These are phyloP conservation scores for Sebastes alutus DNA, from an alignment of 2,797 vertebrate genomes.

Conservation along the genomic window DNA sequence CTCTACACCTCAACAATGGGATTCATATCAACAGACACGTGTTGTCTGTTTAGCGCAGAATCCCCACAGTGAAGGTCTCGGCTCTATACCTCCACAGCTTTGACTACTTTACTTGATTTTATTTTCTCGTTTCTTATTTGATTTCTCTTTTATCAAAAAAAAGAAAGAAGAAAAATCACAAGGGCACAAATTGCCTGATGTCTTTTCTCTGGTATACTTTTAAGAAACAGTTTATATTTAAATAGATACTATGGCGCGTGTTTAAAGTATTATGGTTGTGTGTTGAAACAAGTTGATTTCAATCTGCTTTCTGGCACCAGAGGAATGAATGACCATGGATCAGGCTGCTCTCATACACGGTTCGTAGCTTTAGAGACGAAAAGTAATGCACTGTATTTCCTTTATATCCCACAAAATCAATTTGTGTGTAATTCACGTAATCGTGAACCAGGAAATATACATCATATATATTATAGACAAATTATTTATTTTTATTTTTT, in stretches of 20 bases:
- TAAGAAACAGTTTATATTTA: not conserved
- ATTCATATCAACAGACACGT: conserved; percentile 25
- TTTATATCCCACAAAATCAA: too few species aligned
- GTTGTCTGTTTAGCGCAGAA: not conserved
- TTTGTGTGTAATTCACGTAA: too few species aligned
- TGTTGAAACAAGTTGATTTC: not conserved
- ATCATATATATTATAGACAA: too few species aligned
- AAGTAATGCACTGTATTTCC: too few species aligned
- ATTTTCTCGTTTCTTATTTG: not conserved
- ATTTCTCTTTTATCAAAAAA: not conserved
- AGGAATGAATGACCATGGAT: not conserved
- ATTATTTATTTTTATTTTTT: too few species aligned
- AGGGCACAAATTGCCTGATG: not conserved
- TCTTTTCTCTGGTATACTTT: not conserved
- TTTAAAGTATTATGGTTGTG: not conserved
- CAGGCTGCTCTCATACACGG: too few species aligned
- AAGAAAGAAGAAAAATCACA: too few species aligned
- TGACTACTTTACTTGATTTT: not conserved
- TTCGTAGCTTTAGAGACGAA: too few species aligned
- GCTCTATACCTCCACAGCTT: not conserved
- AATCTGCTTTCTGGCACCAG: not conserved
- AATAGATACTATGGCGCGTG: not conserved
- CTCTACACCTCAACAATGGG: conserved; percentile 4
- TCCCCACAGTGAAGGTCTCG: not conserved
- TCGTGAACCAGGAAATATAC: too few species aligned